Evolutionary conservation across 2,797 vertebrate genomes (phyloP).

Genomic region (Hoplostethus mediterraneus): DNA sequence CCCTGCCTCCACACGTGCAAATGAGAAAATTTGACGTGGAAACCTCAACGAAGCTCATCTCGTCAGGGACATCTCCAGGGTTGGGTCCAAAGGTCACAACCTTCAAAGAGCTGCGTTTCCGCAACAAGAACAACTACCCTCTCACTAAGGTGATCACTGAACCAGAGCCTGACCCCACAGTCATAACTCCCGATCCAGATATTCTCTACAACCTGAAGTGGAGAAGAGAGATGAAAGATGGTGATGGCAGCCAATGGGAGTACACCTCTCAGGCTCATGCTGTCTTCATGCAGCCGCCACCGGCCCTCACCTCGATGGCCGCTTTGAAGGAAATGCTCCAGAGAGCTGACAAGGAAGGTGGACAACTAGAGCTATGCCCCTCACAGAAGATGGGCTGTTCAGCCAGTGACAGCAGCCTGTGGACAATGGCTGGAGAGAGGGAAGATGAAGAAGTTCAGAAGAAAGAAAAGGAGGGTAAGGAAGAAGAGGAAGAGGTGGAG

Average conservation of each 20-base stretch:
- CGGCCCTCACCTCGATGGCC: conserved; percentile 82
- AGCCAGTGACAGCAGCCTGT: conserved; percentile 73
- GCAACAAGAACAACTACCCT: conserved; percentile 82
- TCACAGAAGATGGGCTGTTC: conserved; percentile 76
- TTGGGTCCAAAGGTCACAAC: conserved; percentile 86
- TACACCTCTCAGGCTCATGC: conserved; percentile 87
- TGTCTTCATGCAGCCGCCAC: conserved; percentile 83
- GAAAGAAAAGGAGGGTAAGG: conserved; percentile 55
- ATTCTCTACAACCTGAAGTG: conserved; percentile 88
- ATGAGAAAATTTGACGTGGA: conserved; percentile 65
- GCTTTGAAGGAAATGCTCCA: conserved; percentile 87
- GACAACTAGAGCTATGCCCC: conserved; percentile 62
- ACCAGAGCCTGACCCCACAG: conserved; percentile 81
- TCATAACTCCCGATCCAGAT: conserved; percentile 86
- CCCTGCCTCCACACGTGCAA: conserved; percentile 49
- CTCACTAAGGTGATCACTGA: conserved; percentile 72
- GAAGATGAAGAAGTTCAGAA: conserved; percentile 45
- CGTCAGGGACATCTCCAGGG: conserved; percentile 46
- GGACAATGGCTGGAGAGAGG: conserved; percentile 67
- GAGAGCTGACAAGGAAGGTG: conserved; percentile 84
- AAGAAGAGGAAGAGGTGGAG: conserved; percentile 56
- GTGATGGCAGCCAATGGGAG: conserved; percentile 84
- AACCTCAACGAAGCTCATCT: conserved; percentile 64
- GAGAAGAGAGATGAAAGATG: conserved; percentile 81
- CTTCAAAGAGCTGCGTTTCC: conserved; percentile 91